Evolutionary conservation across 1,140 invertebrate species (phyloP), one percentile per base, ranked within the genome.

Genomic region (Bombus waltoni): DNA sequence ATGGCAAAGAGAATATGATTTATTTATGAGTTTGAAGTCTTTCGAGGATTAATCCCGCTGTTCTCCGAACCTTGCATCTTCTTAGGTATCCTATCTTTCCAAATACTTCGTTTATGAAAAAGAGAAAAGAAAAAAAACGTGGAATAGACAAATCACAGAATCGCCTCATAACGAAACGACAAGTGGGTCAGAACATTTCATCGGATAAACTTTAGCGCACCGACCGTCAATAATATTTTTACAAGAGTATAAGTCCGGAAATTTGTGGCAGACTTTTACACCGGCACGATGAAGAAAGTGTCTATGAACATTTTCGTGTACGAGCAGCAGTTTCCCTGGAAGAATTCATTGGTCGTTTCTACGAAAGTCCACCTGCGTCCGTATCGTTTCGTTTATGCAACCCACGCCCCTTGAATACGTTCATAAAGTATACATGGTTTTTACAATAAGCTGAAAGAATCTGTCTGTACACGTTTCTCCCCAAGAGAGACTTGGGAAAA

Each of bases 261-360:
- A 59, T 68, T 78, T 72, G 84, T 44, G 59, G 66, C 35, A 70
- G 83, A 87, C 86, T 89, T 83, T 89, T 87, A 83, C 73, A 62
- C 72, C 68, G 25, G 11, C 70, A 65, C 70, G 80, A 66, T 83
- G 81, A 89, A 87, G 88, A 87, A 89, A 83, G 73, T 83, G 88
- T 83, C 78, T 77, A 74, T 74, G 86, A 71, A 70, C 82, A 75
- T 86, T 85, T 83, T 87, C 80, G 75, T 81, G 75, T 62, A 65
- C 42, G 47, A 72, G 42, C 59, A 38, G 83, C 87, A 89, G 89
- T 91, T 90, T 92, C 38, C 87, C 73, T 65, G 72, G 47, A 85
- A 83, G 85, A 90, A 91, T 92, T 91, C 91, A 91, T 92, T 89
- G 90, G 73, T 71, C 85, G 89, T 89, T 90, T 77, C 57, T 73